Percentiles rank a stretch among this genome's conserved stretches.
phyloP scores from a whole-genome alignment of 2,113 vertebrate species.

The Oreochromis niloticus region DNA sequence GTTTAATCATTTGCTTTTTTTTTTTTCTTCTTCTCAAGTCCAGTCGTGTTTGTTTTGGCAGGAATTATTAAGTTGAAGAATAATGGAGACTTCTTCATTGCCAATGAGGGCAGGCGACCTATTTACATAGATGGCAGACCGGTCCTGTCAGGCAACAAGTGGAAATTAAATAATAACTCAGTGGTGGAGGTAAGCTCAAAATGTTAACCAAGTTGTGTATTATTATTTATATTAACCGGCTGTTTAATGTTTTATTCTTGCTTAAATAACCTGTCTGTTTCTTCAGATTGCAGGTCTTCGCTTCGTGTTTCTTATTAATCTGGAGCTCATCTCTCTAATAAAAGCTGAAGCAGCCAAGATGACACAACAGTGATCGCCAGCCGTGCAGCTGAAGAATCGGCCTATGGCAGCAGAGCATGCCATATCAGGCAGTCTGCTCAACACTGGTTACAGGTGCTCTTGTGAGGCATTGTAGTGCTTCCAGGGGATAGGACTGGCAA shows the following conservation, averaged over 20 bases:
- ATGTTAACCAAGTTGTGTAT: background rate
- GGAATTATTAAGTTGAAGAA: conserved; percentile 95
- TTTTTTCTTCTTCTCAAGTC: background rate
- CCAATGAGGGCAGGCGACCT: conserved; percentile 89
- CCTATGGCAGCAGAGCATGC: background rate
- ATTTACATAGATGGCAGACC: conserved; percentile 93
- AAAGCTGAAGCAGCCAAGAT: conserved; percentile 94
- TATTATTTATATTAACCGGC: background rate
- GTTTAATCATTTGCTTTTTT: background rate
- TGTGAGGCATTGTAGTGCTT: background rate
- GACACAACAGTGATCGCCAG: conserved; percentile 78
- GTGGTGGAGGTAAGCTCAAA: conserved; percentile 83
- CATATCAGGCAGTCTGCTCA: background rate
- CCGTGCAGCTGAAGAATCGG: background rate
- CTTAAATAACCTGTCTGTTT: background rate
- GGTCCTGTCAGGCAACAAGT: conserved; percentile 89
- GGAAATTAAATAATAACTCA: conserved; percentile 95
- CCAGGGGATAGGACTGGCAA: background rate
- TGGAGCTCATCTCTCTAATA: conserved; percentile 92
- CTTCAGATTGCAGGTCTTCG: conserved; percentile 88
- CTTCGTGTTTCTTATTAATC: conserved; percentile 95
- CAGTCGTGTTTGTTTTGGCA: conserved; percentile 21
- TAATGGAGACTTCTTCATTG: conserved; percentile 93
- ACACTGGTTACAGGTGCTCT: background rate
- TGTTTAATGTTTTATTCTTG: background rate